Evolutionary conservation across 2,113 vertebrate genomes (phyloP).

Genomic region (Cephalopholis sonnerati): DNA sequence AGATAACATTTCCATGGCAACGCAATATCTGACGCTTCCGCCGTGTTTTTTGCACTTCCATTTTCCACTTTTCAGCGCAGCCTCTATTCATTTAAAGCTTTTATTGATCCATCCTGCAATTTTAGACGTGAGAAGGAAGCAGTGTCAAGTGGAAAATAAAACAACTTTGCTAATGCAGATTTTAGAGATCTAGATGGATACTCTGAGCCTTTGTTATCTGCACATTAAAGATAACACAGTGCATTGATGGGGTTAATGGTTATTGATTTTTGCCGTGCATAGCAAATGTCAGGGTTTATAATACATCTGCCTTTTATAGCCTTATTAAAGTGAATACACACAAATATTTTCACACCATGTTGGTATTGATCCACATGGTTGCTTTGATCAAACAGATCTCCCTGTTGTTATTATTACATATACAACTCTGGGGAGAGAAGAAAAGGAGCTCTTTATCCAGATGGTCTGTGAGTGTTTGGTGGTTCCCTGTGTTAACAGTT

Average conservation of each 20-base stretch:
- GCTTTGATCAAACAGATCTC: slow-evolving; percentile 19
- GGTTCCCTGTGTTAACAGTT: too few species aligned
- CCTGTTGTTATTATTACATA: not conserved
- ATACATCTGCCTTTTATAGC: slow-evolving; percentile 3
- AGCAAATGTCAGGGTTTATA: not conserved
- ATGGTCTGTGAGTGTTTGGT: too few species aligned
- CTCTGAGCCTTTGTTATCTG: not conserved
- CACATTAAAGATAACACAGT: not conserved
- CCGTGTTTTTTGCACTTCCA: slow-evolving; percentile 47
- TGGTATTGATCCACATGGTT: not conserved
- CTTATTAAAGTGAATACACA: slow-evolving; percentile 1
- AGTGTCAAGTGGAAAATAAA: not conserved
- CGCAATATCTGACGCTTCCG: slow-evolving; percentile 55
- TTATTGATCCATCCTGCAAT: slow-evolving; percentile 55
- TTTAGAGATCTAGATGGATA: slow-evolving; percentile 12
- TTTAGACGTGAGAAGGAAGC: slow-evolving; percentile 22
- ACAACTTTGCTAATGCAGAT: not conserved
- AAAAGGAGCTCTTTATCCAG: too few species aligned
- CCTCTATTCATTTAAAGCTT: slow-evolving; percentile 57
- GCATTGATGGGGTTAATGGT: not conserved
- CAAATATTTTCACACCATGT: not conserved
- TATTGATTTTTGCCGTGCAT: not conserved
- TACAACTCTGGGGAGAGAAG: not conserved
- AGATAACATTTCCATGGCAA: slow-evolving; percentile 84
- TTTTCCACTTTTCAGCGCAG: slow-evolving; percentile 51